These are phyloP conservation scores for Eclectus roratus DNA, from an alignment of 2,113 vertebrate species.

Conservation along the genomic window DNA sequence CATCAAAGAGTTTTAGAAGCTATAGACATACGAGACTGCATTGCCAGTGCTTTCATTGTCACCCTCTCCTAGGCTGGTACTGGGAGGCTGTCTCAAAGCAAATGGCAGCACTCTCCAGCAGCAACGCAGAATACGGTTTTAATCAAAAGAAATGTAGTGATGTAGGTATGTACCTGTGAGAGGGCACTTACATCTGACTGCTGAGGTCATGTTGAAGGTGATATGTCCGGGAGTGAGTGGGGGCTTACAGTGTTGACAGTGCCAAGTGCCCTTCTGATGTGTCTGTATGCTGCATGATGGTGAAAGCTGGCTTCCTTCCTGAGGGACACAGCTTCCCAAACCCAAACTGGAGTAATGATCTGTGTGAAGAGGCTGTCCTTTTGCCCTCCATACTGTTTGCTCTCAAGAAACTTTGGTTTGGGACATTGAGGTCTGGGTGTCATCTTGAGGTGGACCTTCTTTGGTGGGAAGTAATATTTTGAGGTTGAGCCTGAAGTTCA, in stretches of 20 bases:
- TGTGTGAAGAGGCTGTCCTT: neutral
- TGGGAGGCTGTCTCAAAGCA: neutral
- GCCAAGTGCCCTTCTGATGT: neutral
- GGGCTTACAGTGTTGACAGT: neutral
- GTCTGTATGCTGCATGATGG: neutral
- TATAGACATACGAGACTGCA: neutral
- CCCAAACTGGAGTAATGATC: neutral
- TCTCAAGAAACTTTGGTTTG: neutral
- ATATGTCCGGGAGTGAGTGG: neutral
- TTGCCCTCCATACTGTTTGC: neutral
- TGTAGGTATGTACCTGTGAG: neutral
- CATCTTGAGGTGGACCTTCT: neutral
- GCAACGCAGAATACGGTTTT: neutral
- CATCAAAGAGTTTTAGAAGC: slow-evolving; percentile 23
- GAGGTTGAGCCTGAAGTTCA: neutral
- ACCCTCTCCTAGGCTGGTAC: neutral
- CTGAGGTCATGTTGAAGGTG: slow-evolving; percentile 19
- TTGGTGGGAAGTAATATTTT: neutral
- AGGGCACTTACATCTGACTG: neutral
- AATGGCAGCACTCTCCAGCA: neutral
- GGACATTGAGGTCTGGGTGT: neutral
- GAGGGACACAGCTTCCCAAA: neutral
- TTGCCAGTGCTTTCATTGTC: neutral
- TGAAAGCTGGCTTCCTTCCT: neutral
- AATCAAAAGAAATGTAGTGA: slow-evolving; percentile 2